Base-by-base conservation (phyloP, 2,797 vertebrate genomes). In the Mustela erminea region DNA sequence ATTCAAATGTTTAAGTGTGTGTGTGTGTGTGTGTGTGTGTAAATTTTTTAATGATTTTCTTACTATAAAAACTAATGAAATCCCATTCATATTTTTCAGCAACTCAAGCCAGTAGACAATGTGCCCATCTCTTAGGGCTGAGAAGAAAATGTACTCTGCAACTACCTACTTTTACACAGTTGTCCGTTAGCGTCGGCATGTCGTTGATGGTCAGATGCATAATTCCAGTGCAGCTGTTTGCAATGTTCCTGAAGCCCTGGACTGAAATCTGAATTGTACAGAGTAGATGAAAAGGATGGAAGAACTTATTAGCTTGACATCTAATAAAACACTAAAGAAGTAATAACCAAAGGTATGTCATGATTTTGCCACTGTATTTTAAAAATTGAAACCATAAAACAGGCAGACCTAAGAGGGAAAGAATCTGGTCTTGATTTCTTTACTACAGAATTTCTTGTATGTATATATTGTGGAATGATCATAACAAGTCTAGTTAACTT, bases 131-230 rank as follows among this genome's bases (percentile, higher is more conserved):
- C 64, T 64, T 29, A 7, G 20, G 14, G 81, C 68, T 93, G 68
- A 52, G 86, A 92, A 62, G 58, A 95, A 43, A 82, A 15, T 56
- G 58, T 56, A 6, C 13, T 90, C 93, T 92, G 94, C 17, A 68
- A 2, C 83, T 95, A 98, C 98, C 96, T 99, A 99, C 99, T 98
- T 99, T 96, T 83, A 99, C 93, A 97, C 99, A 99, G 97, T 86
- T 98, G 83, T 99, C 99, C 1, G 98, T 99, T 93, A 99, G 98
- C 20, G 98, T 99, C 86, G 99, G 98, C 98, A 99, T 99, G 97
- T 99, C 98, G 56, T 99, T 98, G 92, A 99, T 98, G 46, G 99
- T 98, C 78, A 99, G 97, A 58, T 99, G 98, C 94, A 98, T 98
- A 97, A 99, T 99, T 20, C 97, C 97, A 41, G 97, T 98, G 96